Conservation (phyloP, 2,888 invertebrate genomes). For the Dolomedes plantarius region DNA sequence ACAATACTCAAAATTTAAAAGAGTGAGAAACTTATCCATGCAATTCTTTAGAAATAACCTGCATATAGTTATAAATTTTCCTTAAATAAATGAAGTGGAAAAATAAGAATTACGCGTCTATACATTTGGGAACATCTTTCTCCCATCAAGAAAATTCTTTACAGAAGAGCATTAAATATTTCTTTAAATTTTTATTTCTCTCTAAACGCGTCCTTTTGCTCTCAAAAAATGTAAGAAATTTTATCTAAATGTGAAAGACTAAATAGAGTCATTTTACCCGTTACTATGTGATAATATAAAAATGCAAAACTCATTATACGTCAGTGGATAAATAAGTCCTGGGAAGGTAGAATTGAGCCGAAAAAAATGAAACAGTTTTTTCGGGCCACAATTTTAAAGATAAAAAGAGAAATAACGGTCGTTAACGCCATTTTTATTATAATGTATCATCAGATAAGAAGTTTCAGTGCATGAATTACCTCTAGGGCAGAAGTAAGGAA, state of each 20-base stretch:
- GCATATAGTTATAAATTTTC: too few species aligned
- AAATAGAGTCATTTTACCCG: slow-evolving; percentile 10
- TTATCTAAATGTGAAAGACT: not conserved
- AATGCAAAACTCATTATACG: slow-evolving; percentile 6
- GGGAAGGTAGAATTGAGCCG: not conserved
- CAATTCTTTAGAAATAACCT: too few species aligned
- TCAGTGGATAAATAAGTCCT: slow-evolving; percentile 5
- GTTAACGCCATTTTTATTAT: slow-evolving; percentile 11
- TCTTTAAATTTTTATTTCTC: not conserved
- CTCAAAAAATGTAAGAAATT: not conserved
- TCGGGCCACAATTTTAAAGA: slow-evolving; percentile 2
- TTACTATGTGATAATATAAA: slow-evolving; percentile 9
- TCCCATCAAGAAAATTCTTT: not conserved
- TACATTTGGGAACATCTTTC: not conserved
- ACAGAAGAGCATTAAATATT: not conserved
- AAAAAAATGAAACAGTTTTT: not conserved
- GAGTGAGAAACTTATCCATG: too few species aligned
- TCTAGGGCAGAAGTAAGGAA: not conserved
- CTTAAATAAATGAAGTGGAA: not conserved
- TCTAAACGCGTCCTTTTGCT: not conserved
- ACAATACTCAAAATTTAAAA: too few species aligned
- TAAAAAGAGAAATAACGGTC: slow-evolving; percentile 12
- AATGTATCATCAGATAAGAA: slow-evolving; percentile 18
- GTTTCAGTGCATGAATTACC: slow-evolving; percentile 3
- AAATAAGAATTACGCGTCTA: not conserved